These are phyloP conservation scores for Cirrhinus mrigala DNA, from an alignment of 2,797 vertebrate species.

Conservation along the genomic window DNA sequence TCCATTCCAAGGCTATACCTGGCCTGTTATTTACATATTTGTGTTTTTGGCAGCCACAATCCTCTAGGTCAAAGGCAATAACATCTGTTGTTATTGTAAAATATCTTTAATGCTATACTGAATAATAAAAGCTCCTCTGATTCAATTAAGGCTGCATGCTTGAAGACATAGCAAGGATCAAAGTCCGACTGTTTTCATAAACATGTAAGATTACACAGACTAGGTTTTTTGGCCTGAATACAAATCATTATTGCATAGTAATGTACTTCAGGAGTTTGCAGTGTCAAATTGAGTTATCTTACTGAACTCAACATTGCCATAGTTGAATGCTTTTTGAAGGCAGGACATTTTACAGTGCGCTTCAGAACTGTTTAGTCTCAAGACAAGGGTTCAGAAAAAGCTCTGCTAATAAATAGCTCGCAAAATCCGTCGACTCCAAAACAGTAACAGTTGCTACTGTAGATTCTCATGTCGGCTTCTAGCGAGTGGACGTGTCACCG, in stretches of 20 bases:
- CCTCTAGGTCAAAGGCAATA: not conserved
- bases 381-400: not conserved
- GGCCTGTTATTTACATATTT: not conserved
- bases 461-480: not conserved
- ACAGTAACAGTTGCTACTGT: not conserved
- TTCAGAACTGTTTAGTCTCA: not conserved
- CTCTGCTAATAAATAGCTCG: not conserved
- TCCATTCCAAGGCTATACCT: not conserved
- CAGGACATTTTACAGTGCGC: not conserved
- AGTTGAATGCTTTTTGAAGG: not conserved
- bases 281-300: not conserved
- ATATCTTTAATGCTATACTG: not conserved
- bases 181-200: slow-evolving; percentile 25
- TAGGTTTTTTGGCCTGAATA: not conserved
- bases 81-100: slow-evolving; percentile 18
- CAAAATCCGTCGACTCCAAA: not conserved
- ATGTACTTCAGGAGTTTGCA: not conserved
- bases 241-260: slow-evolving; percentile 22
- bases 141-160: slow-evolving; percentile 9
- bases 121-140: not conserved
- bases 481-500: not conserved
- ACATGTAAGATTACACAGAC: slow-evolving; percentile 33
- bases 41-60: not conserved
- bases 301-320: not conserved
- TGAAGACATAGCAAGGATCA: slow-evolving; percentile 3